phyloP scores from a whole-genome alignment of 2,888 invertebrate species.

The Glaucopsyche alexis region DNA sequence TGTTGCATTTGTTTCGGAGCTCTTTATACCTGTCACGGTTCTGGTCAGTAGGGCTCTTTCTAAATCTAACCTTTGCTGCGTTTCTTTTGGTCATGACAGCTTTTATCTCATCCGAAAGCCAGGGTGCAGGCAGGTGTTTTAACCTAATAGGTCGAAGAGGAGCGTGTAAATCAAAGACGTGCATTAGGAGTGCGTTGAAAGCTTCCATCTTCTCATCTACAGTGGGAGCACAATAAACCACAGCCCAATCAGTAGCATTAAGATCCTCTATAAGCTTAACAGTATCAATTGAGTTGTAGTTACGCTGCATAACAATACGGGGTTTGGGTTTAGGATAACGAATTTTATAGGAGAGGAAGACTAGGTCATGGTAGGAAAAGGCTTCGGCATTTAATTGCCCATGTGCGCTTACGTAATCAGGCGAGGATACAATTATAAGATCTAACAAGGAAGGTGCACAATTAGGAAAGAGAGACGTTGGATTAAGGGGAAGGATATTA shows the following conservation, averaged over 20 bases:
- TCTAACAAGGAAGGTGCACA: slow-evolving; percentile 22
- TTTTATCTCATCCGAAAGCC: no score
- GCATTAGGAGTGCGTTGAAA: not conserved
- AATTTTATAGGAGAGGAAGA: slow-evolving; percentile 22
- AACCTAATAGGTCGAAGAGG: not conserved
- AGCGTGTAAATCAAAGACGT: not conserved
- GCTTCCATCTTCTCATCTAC: not conserved
- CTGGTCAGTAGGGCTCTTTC: no score
- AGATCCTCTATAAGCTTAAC: not conserved
- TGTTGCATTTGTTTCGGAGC: no score
- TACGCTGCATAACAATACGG: slow-evolving; percentile 14
- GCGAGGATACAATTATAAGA: slow-evolving; percentile 22
- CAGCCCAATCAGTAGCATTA: not conserved
- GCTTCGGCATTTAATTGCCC: slow-evolving; percentile 9
- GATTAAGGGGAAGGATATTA: slow-evolving; percentile 21
- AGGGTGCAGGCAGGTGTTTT: no score
- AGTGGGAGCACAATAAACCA: slow-evolving; percentile 1
- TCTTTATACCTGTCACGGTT: no score
- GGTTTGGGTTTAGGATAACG: slow-evolving; percentile 3
- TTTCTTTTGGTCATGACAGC: no score
- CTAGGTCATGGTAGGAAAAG: slow-evolving; percentile 25
- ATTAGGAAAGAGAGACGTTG: slow-evolving; percentile 13
- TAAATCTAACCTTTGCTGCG: no score
- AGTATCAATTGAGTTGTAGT: not conserved
- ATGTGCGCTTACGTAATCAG: not conserved